Conservation (phyloP, 2,113 vertebrate species). For the Propithecus coquereli region DNA sequence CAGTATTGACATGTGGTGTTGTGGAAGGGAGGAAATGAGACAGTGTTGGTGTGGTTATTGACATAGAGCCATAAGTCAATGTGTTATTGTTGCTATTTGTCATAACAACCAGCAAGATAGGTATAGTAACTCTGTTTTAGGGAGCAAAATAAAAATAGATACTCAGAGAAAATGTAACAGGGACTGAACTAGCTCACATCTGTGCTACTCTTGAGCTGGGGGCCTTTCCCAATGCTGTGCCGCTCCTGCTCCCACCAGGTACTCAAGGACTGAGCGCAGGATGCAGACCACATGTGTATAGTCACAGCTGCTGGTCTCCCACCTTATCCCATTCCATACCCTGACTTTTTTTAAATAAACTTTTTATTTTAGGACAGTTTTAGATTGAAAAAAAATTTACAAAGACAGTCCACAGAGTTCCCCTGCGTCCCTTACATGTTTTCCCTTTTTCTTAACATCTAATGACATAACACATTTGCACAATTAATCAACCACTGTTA, state of each 20-base stretch:
- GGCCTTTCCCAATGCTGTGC: neutral
- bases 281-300: accelerated
- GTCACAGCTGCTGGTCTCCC: neutral
- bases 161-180: neutral
- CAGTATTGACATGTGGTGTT: too few relatives aligned
- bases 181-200: neutral
- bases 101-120: neutral
- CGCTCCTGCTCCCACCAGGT: neutral
- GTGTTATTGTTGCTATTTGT: neutral
- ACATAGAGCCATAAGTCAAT: neutral
- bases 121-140: neutral
- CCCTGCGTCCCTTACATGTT: neutral
- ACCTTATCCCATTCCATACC: neutral
- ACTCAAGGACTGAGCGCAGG: accelerated
- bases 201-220: neutral
- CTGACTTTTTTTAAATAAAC: neutral
- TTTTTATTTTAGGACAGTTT: neutral
- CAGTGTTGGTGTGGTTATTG: neutral
- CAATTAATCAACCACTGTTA: neutral
- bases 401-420: neutral
- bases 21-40: neutral
- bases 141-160: neutral
- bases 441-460: neutral
- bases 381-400: neutral
- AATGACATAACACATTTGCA: accelerated